Percentiles rank a stretch among this genome's conserved stretches.
Evolutionary conservation across 2,888 invertebrate species (phyloP).

Genomic region (Habroteleia sp.): DNA sequence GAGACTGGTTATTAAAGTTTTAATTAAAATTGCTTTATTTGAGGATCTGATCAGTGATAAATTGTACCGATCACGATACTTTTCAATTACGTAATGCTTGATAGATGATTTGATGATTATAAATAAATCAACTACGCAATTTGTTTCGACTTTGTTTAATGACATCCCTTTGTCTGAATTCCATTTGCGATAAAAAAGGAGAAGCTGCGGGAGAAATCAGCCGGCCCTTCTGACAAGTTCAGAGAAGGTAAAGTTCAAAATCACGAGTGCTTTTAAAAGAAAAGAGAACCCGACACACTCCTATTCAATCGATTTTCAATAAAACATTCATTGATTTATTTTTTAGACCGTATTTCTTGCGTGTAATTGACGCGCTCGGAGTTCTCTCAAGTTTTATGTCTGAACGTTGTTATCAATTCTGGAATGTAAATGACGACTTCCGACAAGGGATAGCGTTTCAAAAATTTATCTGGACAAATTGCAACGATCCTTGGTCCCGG

Average conservation of each 20-base stretch:
- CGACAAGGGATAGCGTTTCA: not conserved
- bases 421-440: slow-evolving; percentile 3
- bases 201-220: not conserved
- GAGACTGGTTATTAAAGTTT: slow-evolving; percentile 32
- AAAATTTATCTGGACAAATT: slow-evolving; percentile 29
- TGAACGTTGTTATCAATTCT: slow-evolving; percentile 5
- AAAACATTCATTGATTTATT: slow-evolving; percentile 50
- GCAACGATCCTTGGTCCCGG: not conserved
- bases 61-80: slow-evolving; percentile 33
- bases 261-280: slow-evolving; percentile 18
- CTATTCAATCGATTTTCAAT: slow-evolving; percentile 35
- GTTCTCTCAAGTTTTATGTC: slow-evolving; percentile 19
- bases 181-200: too few relatives aligned
- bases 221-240: not conserved
- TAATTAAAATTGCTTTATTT: slow-evolving; percentile 58
- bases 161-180: too few relatives aligned
- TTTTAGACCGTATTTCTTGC: not conserved
- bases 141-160: not conserved
- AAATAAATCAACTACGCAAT: too few relatives aligned
- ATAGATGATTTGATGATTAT: slow-evolving; percentile 19
- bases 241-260: slow-evolving; percentile 25
- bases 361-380: slow-evolving; percentile 29
- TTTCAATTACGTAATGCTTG: slow-evolving; percentile 8
- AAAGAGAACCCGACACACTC: slow-evolving; percentile 8
- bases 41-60: slow-evolving; percentile 28